Evolutionary conservation across 2,888 invertebrate genomes (phyloP).

Genomic region (Hemicrepidius hirtus): DNA sequence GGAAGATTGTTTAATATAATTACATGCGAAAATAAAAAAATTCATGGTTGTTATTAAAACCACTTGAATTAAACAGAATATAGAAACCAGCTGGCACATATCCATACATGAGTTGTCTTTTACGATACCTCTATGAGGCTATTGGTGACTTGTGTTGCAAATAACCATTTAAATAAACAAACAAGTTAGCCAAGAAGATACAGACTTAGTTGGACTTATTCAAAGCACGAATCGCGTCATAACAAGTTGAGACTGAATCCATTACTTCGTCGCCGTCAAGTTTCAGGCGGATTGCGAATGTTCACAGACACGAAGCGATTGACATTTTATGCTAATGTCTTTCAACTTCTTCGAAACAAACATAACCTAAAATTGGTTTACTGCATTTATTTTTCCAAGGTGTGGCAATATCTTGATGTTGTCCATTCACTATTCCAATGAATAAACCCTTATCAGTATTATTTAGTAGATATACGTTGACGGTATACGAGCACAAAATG

Average conservation of each 20-base stretch:
- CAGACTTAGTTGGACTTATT: slow-evolving; percentile 56
- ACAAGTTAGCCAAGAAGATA: slow-evolving; percentile 40
- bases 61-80: too few relatives aligned
- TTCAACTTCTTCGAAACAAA: slow-evolving; percentile 59
- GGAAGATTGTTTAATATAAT: too few relatives aligned
- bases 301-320: slow-evolving; percentile 63
- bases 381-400: slow-evolving; percentile 44
- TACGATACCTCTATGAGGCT: too few relatives aligned
- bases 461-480: slow-evolving; percentile 2
- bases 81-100: too few relatives aligned
- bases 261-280: slow-evolving; percentile 66
- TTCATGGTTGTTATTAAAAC: too few relatives aligned
- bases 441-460: neutral
- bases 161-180: slow-evolving; percentile 36
- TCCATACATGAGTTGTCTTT: too few relatives aligned
- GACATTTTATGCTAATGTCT: slow-evolving; percentile 66
- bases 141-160: slow-evolving; percentile 19
- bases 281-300: slow-evolving; percentile 63
- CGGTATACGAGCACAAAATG: too few relatives aligned
- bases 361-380: slow-evolving; percentile 56
- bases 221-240: slow-evolving; percentile 64
- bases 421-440: slow-evolving; percentile 14
- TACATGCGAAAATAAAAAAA: too few relatives aligned
- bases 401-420: slow-evolving; percentile 32
- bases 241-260: slow-evolving; percentile 67